These are phyloP conservation scores for Jordanella pulchra DNA, from an alignment of 2,797 vertebrate species.

Conservation along the genomic window DNA sequence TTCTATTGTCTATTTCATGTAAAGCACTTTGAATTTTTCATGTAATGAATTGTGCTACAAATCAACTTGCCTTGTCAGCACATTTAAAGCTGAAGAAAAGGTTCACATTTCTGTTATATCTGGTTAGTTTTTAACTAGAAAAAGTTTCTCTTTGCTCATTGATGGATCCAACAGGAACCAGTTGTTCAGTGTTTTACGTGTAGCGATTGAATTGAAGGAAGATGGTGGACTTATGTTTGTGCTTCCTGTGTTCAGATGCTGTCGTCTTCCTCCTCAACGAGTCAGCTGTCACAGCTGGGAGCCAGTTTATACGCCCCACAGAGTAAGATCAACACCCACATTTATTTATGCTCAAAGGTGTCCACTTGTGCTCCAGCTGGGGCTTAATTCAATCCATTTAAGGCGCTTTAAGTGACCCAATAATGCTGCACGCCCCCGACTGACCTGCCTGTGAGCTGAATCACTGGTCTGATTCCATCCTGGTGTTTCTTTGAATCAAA, in stretches of 20 bases:
- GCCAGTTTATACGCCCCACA: slow-evolving; percentile 99
- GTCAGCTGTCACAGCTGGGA: slow-evolving; percentile 98
- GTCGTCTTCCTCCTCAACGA: slow-evolving; percentile 91
- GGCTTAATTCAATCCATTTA: not conserved
- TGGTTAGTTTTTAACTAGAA: no score
- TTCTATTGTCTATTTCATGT: no score
- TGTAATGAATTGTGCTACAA: no score
- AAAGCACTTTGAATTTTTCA: no score
- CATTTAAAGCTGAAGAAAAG: not conserved
- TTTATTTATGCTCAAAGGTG: not conserved
- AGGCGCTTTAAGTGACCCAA: no score
- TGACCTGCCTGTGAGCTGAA: not conserved
- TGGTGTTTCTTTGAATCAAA: no score
- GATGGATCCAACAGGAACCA: no score
- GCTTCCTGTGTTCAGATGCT: slow-evolving; percentile 82
- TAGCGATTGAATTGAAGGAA: not conserved
- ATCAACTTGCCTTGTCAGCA: no score
- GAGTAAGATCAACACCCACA: slow-evolving; percentile 84
- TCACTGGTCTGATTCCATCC: no score
- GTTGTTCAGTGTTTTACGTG: not conserved
- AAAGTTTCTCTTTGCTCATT: no score
- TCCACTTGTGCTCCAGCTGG: not conserved
- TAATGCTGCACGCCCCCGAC: no score
- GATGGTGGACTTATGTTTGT: slow-evolving; percentile 24
- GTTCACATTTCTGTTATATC: not conserved